Percentiles rank a stretch among this genome's conserved stretches.
Conservation (phyloP, 2,888 invertebrate genomes). For the Eilema depressum region DNA sequence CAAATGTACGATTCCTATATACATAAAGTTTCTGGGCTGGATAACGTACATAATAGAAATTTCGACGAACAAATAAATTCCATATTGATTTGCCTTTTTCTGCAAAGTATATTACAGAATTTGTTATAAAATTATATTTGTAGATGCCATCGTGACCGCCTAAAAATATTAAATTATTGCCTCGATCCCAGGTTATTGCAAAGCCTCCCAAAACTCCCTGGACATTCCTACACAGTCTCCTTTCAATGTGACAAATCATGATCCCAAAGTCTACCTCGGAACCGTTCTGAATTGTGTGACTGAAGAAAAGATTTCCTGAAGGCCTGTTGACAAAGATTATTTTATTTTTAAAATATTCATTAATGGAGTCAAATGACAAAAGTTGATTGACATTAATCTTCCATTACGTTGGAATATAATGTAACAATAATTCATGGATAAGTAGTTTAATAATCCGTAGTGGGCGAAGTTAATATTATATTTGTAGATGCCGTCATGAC, state of each 20-base stretch:
- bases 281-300: slow-evolving; percentile 16
- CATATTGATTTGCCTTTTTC: slow-evolving; percentile 77
- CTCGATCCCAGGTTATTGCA: slow-evolving; percentile 72
- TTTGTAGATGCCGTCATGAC: too few species aligned
- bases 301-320: slow-evolving; percentile 73
- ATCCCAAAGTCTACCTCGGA: slow-evolving; percentile 61
- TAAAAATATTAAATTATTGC: slow-evolving; percentile 75
- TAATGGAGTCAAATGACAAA: background rate
- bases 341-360: background rate
- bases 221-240: slow-evolving; percentile 57
- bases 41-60: slow-evolving; percentile 69
- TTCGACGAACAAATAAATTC: slow-evolving; percentile 68
- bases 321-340: slow-evolving; percentile 27
- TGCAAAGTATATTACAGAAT: slow-evolving; percentile 69
- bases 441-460: too few species aligned
- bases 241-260: slow-evolving; percentile 64
- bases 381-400: background rate
- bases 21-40: slow-evolving; percentile 11
- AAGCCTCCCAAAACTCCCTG: slow-evolving; percentile 71
- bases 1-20: slow-evolving; percentile 65
- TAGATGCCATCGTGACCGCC: slow-evolving; percentile 80
- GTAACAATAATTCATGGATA: too few species aligned
- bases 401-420: too few species aligned
- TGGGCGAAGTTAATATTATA: too few species aligned
- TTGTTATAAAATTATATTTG: slow-evolving; percentile 72